phyloP scores from a whole-genome alignment of 2,888 invertebrate species.

The Drosophila longiperda region DNA sequence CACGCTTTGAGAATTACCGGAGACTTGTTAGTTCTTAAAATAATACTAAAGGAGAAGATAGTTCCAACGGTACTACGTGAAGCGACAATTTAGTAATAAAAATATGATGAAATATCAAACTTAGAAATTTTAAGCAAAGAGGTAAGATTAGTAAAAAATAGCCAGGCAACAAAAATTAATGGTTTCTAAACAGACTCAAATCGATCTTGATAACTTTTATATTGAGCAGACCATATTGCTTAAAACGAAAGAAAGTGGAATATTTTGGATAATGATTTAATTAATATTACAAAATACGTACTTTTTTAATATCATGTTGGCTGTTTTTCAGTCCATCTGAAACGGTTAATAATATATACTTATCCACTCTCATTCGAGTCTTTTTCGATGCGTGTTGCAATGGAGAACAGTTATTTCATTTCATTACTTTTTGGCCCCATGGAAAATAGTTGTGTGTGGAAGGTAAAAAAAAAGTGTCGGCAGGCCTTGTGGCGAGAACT shows the following conservation, averaged over 20 bases:
- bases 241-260: too few relatives aligned
- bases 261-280: neutral
- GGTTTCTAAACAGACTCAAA: too few relatives aligned
- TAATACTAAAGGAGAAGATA: neutral
- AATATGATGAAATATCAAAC: too few relatives aligned
- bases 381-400: neutral
- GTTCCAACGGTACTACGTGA: neutral
- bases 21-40: neutral
- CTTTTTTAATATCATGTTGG: neutral
- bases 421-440: constrained; percentile 23
- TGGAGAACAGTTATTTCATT: constrained; percentile 14
- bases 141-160: too few relatives aligned
- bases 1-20: neutral
- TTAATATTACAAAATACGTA: neutral
- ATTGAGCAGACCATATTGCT: too few relatives aligned
- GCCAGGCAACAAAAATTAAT: too few relatives aligned
- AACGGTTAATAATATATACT: neutral
- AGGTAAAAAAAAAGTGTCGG: constrained; percentile 5
- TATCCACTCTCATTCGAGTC: neutral
- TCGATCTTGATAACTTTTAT: too few relatives aligned
- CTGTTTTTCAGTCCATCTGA: neutral
- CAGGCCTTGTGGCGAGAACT: constrained; percentile 27
- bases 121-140: too few relatives aligned
- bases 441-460: constrained; percentile 29
- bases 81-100: too few relatives aligned